phyloP scores from a whole-genome alignment of 2,797 vertebrate species.

The Rhabdophis nuchalis region DNA sequence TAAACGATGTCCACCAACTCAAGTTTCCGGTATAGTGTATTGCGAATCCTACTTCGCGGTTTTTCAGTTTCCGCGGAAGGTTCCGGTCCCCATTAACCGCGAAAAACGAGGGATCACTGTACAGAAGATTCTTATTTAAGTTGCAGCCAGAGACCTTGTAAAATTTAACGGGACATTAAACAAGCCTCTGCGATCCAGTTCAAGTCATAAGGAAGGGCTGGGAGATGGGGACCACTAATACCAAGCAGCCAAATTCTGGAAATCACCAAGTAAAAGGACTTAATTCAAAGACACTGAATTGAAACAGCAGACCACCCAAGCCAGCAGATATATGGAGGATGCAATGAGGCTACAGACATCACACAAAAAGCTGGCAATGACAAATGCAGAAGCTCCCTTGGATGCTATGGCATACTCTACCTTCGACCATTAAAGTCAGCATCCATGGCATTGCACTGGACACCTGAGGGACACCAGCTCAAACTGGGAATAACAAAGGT shows the following conservation, averaged over 20 bases:
- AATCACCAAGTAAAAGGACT: background rate
- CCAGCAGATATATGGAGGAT: background rate
- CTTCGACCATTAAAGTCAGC: constrained; percentile 80
- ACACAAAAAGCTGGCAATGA: constrained; percentile 40
- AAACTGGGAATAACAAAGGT: constrained; percentile 73
- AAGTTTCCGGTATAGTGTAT: no score
- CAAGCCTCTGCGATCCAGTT: background rate
- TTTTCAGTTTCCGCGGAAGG: no score
- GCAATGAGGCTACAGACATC: constrained; percentile 11
- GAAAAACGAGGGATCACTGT: no score
- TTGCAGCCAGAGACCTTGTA: no score
- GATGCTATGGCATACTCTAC: constrained; percentile 68
- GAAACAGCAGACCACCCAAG: constrained; percentile 22
- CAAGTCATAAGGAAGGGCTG: background rate
- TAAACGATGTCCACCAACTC: no score
- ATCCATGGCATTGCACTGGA: constrained; percentile 71
- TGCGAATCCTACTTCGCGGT: no score
- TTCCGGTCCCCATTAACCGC: no score
- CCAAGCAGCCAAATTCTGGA: background rate
- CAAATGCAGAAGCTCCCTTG: background rate
- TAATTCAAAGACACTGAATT: constrained; percentile 35
- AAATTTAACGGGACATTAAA: background rate
- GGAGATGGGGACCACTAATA: background rate
- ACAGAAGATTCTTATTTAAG: background rate
- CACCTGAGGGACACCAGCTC: constrained; percentile 84